Evolutionary conservation across 37 sponge, comb jelly and placozoan genomes (phyloP), one percentile per base, ranked within the genome.

Genomic region (Halisarca cf. caerulea): DNA sequence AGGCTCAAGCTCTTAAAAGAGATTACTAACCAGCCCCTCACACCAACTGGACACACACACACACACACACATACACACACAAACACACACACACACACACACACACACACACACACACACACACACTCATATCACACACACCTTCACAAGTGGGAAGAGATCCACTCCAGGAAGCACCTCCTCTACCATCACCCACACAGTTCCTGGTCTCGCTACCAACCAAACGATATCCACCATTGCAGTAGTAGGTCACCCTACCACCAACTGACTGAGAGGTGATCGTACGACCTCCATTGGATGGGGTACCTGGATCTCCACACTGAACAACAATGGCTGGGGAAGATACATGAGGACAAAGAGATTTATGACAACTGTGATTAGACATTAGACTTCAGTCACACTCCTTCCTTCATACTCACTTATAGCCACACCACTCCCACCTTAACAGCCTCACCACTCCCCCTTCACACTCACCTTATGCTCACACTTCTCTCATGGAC

Each of bases 91-190:
- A 62, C 30, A 6, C 23, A 62, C 30, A 6, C 8, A 6, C 15
- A 62, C 64, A 62, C 30, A 62, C 64, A 62, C 30, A 47, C 51
- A 47, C 51, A 6, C 51, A 47, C 51, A 47, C 51, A 6, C 51
- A 47, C 51, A 47, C 51, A 6, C 51, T 14, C 51, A 47, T 6
- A 47, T 14, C 51, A 47, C 42, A 6, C 77, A 15, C 55, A 88
- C 89, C 69, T 36, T 36, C 23, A 37, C 90, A 89, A 21, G 21
- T 54, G 3, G 90, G 90, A 25, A 64, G 81, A 4, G 41, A 18
- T 15, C 86, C 90, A 62, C 73, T 85, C 90, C 90, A 89, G 20
- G 17, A 15, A 7, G 77, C 77, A 2, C 45, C 36, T n/a, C 45
- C 45, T 11, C 11, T 18, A 17, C 77, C 25, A 20, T 33, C 21